These are phyloP conservation scores for Onychomys torridus DNA, from an alignment of 2,797 vertebrate species.

Conservation along the genomic window DNA sequence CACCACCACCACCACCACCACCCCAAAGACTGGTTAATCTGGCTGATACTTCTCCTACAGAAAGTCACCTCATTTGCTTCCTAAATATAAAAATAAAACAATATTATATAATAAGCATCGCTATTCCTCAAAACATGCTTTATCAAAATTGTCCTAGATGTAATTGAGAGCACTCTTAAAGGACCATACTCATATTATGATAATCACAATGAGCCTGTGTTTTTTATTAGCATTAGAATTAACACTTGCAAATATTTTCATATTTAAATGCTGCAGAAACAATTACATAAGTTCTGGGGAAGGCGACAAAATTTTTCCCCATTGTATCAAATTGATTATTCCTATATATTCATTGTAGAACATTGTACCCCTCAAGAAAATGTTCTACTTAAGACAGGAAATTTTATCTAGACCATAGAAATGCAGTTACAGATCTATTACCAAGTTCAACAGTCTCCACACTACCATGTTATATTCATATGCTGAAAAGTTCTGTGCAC, in stretches of 20 bases:
- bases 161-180: slow-evolving; percentile 7
- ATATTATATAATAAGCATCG: slow-evolving; percentile 44
- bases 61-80: slow-evolving; percentile 61
- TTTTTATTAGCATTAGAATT: slow-evolving; percentile 40
- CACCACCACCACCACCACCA: not conserved
- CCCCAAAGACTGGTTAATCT: slow-evolving; percentile 32
- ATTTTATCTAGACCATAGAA: slow-evolving; percentile 17
- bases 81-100: slow-evolving; percentile 63
- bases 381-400: slow-evolving; percentile 9
- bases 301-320: not conserved
- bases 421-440: slow-evolving; percentile 35
- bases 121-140: not conserved
- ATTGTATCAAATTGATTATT: slow-evolving; percentile 12
- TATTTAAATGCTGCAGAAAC: slow-evolving; percentile 53
- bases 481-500: not conserved
- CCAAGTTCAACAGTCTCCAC: not conserved
- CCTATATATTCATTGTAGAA: not conserved
- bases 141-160: slow-evolving; percentile 1
- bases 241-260: slow-evolving; percentile 45
- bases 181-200: not conserved
- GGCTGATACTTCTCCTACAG: not conserved
- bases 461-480: not conserved
- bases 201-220: not conserved
- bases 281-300: slow-evolving; percentile 22
- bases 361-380: slow-evolving; percentile 11